A percentile compares a stretch with the other conserved stretches of the same genome.
These are phyloP conservation scores for Mastomys coucha DNA, from an alignment of 2,113 vertebrate species.

Conservation along the genomic window DNA sequence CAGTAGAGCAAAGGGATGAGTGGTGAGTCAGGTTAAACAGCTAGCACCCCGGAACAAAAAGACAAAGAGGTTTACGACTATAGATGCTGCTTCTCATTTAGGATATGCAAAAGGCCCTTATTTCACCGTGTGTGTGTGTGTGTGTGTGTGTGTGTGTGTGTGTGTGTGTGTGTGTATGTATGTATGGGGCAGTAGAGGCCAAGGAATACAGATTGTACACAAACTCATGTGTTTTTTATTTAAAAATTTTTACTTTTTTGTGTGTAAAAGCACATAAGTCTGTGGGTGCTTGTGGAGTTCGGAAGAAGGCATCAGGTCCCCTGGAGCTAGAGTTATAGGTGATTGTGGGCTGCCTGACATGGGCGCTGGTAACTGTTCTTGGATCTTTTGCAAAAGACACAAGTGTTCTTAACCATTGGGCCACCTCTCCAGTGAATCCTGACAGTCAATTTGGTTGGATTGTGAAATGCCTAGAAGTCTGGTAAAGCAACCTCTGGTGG, in stretches of 20 bases:
- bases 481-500: neutral
- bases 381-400: neutral
- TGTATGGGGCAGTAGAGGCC: neutral
- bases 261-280: neutral
- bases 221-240: neutral
- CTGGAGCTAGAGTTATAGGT: neutral
- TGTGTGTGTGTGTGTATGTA: neutral
- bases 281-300: neutral
- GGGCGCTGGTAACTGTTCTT: too few relatives aligned
- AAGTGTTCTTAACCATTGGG: neutral
- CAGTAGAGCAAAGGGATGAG: neutral
- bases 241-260: neutral
- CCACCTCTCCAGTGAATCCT: neutral
- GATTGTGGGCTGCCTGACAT: neutral
- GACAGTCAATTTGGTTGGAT: neutral
- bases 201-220: neutral
- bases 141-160: neutral
- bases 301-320: neutral
- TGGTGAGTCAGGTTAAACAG: slow-evolving; percentile 9
- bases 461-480: too few relatives aligned
- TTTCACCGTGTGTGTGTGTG: neutral
- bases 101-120: neutral
- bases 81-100: slow-evolving; percentile 29
- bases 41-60: slow-evolving; percentile 32
- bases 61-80: neutral